A percentile compares a stretch with the other conserved stretches of the same genome.
Conservation (phyloP, 2,888 invertebrate genomes). For the Brachynemurus nebulosus region DNA sequence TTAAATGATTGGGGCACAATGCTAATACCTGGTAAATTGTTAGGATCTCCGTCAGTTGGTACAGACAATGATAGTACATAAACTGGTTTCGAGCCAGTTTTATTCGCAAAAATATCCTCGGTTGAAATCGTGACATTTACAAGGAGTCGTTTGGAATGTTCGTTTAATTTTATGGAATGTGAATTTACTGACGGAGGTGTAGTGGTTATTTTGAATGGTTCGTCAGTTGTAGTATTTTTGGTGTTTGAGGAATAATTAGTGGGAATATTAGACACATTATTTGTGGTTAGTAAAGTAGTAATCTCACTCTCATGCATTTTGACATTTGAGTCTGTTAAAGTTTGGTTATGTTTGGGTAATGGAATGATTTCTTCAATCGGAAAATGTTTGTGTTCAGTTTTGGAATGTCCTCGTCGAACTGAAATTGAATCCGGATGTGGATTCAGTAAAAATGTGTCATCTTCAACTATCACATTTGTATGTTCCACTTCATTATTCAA, state of each 20-base stretch:
- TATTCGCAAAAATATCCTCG: conserved; percentile 40
- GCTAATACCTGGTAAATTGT: conserved; percentile 40
- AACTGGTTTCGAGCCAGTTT: conserved; percentile 44
- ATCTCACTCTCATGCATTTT: conserved; percentile 5
- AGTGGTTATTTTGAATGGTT: not conserved
- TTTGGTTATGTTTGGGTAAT: not conserved
- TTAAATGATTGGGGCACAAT: conserved; percentile 35
- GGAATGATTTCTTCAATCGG: no score
- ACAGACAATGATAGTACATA: conserved; percentile 71
- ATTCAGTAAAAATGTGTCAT: no score
- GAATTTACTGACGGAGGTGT: not conserved
- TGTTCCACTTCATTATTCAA: conserved; percentile 12
- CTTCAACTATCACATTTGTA: conserved; percentile 5
- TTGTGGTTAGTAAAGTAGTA: not conserved
- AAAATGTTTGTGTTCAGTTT: not conserved
- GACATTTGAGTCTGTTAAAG: not conserved
- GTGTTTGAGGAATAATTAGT: conserved; percentile 2
- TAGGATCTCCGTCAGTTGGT: conserved; percentile 45
- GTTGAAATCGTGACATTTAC: conserved; percentile 73
- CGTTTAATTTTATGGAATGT: conserved; percentile 3
- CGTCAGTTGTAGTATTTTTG: not conserved
- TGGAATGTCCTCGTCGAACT: no score
- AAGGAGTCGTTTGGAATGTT: conserved; percentile 46
- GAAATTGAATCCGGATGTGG: not conserved
- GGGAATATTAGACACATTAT: not conserved